Base-by-base conservation (phyloP, 2,888 invertebrate species). In the Deilephila elpenor region DNA sequence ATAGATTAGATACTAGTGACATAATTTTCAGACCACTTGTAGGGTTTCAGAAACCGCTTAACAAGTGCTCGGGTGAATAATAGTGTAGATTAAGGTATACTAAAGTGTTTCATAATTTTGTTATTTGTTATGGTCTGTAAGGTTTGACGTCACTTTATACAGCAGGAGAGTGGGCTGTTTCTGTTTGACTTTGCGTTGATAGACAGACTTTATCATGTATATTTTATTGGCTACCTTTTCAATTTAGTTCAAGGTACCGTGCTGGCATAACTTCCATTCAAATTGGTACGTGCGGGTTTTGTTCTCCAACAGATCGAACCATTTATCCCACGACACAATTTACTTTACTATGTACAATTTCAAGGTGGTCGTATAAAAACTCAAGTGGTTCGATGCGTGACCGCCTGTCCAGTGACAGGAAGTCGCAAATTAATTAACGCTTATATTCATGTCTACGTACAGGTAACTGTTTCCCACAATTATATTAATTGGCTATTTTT, bases 351-450 rank as follows among this genome's bases (percentile, higher is more conserved):
- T 73, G 77, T 80, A 76, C 79, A 78, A 73, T 80, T 80, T 82
- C 85, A 86, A 86, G 84, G 84, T 81, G 81, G 80, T 78, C 73
- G 73, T 71, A 79, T 79, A 84, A 83, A 83, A 85, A 84, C 73
- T 78, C 74, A 80, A 83, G 78, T 81, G 78, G 78, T 77, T 75
- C 75, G 77, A 82, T 81, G 80, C 82, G 84, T 82, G 85, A 82
- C 82, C 79, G 77, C 76, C 72, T 77, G 56, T 74, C 75, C 74
- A 73, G 71, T 61, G 75, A 75, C 78, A 83, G 82, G 83, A 85
- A 83, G 75, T 78, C 75, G 32, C 32, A 75, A 77, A 76, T 79
- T 37, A 77, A 78, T 76, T 75, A 76, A 74, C 72, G 77, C 75
- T 75, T 72, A 64, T 25, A 34, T 64, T 44, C 71, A 62, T 64